phyloP scores from a whole-genome alignment of 2,888 invertebrate genomes.

The Tenthredo amoena region DNA sequence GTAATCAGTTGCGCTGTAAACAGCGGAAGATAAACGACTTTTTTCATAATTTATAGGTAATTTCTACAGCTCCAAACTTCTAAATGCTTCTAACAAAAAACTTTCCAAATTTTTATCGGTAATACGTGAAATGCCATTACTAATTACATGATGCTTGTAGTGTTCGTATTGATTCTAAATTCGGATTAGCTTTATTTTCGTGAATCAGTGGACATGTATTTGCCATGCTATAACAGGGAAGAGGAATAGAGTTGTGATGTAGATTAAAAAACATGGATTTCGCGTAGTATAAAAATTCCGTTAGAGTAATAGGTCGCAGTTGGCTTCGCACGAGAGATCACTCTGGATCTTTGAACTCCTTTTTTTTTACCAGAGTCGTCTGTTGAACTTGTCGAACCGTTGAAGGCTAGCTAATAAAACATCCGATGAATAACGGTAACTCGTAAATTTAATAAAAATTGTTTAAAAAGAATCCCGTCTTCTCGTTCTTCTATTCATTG shows the following conservation, averaged over 20 bases:
- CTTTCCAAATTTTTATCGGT: background rate
- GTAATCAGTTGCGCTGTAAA: background rate
- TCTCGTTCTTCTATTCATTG: background rate
- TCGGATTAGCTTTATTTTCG: background rate
- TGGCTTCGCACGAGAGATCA: conserved; percentile 11
- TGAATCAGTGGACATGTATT: background rate
- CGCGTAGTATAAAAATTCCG: background rate
- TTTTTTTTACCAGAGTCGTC: background rate
- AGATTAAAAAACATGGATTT: background rate
- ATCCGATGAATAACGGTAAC: background rate
- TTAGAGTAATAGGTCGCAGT: background rate
- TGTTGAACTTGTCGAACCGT: background rate
- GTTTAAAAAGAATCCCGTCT: background rate
- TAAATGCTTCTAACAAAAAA: background rate
- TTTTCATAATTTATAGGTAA: too few species aligned
- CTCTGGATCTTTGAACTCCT: background rate
- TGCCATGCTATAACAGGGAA: background rate
- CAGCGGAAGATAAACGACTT: background rate
- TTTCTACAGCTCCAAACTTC: background rate
- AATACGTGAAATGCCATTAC: background rate
- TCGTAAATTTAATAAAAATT: background rate
- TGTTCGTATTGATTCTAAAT: background rate
- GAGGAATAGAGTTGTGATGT: background rate
- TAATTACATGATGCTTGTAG: background rate
- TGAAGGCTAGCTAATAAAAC: background rate